These are phyloP conservation scores for Vanessa atalanta DNA, from an alignment of 1,140 invertebrate genomes.

Conservation along the genomic window DNA sequence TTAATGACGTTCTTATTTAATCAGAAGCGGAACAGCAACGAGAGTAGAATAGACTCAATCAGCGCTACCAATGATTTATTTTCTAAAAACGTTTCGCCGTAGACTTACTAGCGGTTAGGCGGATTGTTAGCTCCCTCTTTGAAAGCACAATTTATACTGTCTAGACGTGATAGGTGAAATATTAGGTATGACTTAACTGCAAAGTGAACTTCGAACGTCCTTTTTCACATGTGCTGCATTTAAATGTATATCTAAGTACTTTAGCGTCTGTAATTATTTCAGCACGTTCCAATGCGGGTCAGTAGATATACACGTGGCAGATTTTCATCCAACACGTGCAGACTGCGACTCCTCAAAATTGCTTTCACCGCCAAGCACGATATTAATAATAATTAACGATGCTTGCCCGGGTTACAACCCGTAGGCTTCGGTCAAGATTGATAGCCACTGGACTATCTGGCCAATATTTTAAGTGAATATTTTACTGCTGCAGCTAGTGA, in stretches of 20 bases:
- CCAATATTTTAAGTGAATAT: neutral
- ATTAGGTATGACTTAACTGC: conserved; percentile 38
- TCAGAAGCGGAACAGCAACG: conserved; percentile 8
- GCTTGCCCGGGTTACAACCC: too few species aligned
- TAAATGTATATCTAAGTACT: neutral
- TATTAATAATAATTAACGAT: too few species aligned
- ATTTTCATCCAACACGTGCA: too few species aligned
- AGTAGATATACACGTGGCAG: too few species aligned
- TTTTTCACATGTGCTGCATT: conserved; percentile 11
- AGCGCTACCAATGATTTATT: conserved; percentile 42
- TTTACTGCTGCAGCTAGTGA: neutral
- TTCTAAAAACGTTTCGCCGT: conserved; percentile 36
- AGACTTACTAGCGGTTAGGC: conserved; percentile 40
- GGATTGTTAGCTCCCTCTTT: conserved; percentile 45
- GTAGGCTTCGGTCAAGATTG: too few species aligned
- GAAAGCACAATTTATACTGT: conserved; percentile 46
- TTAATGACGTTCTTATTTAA: conserved; percentile 14
- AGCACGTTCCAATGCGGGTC: too few species aligned
- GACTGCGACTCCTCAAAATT: too few species aligned
- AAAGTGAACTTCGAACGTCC: conserved; percentile 20
- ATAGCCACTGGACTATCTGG: too few species aligned
- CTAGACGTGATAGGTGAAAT: conserved; percentile 44
- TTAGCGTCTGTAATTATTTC: neutral
- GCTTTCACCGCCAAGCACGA: too few species aligned
- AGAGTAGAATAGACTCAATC: conserved; percentile 37